Evolutionary conservation across 64 coral and sea anemone genomes (phyloP).

Genomic region (Montipora efflorescens): DNA sequence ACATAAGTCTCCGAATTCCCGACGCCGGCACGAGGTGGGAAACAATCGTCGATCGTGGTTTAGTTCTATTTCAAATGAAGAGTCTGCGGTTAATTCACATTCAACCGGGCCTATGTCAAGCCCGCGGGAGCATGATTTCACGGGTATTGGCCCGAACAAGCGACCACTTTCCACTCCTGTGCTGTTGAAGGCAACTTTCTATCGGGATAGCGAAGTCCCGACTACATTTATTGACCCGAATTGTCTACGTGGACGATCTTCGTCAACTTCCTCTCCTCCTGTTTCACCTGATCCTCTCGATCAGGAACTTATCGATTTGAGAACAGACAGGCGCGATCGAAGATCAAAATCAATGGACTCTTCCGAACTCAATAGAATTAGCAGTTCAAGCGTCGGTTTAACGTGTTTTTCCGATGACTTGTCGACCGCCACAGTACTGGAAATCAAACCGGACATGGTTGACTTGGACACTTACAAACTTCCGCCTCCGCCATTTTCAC

Average conservation of each 20-base stretch:
- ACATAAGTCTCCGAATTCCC: slow-evolving; percentile 70
- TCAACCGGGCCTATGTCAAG: slow-evolving; percentile 32
- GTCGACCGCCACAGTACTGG: slow-evolving; percentile 22
- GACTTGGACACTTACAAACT: slow-evolving; percentile 59
- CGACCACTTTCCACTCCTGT: slow-evolving; percentile 88
- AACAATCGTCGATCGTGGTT: slow-evolving; percentile 76
- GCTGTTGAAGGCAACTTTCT: slow-evolving; percentile 81
- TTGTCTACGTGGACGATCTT: slow-evolving; percentile 23
- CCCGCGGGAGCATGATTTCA: slow-evolving; percentile 58
- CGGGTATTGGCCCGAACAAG: slow-evolving; percentile 41
- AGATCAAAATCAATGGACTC: slow-evolving; percentile 59
- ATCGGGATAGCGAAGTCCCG: slow-evolving; percentile 34
- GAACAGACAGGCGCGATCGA: slow-evolving; percentile 42
- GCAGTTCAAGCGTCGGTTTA: slow-evolving; percentile 37
- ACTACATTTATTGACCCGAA: slow-evolving; percentile 55
- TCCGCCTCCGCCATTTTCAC: slow-evolving; percentile 78
- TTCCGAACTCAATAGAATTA: slow-evolving; percentile 37
- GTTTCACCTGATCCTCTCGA: background rate
- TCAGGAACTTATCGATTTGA: slow-evolving; percentile 47
- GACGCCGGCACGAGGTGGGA: slow-evolving; percentile 78
- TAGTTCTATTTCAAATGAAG: slow-evolving; percentile 59
- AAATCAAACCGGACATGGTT: slow-evolving; percentile 5
- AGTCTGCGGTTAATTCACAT: slow-evolving; percentile 28
- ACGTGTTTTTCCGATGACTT: slow-evolving; percentile 6
- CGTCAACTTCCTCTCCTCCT: background rate